These are phyloP conservation scores for Oasisia sp. DNA, from an alignment of 2,888 invertebrate genomes.

Conservation along the genomic window DNA sequence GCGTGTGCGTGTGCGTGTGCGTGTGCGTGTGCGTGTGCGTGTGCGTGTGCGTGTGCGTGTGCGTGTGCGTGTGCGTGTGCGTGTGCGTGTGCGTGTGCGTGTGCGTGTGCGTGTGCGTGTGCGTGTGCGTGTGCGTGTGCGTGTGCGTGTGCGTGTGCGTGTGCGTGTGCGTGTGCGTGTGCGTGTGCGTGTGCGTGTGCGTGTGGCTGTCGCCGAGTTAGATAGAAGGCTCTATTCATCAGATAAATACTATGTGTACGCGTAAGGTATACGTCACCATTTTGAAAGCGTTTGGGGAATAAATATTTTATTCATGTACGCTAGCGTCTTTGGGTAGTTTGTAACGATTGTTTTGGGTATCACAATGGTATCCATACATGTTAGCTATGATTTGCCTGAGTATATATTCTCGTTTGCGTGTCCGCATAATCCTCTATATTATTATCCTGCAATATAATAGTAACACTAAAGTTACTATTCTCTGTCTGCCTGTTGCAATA, in stretches of 20 bases:
- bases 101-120: constrained; percentile 22
- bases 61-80: constrained; percentile 21
- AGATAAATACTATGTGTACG: too few relatives aligned
- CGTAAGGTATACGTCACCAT: not conserved
- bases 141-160: constrained; percentile 23
- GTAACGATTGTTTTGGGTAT: not conserved
- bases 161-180: constrained; percentile 22
- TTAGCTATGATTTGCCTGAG: not conserved
- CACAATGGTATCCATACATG: not conserved
- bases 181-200: constrained; percentile 18
- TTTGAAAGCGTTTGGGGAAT: not conserved
- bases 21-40: constrained; percentile 21
- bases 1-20: constrained; percentile 23
- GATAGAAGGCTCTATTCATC: too few relatives aligned
- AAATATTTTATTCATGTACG: not conserved
- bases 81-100: constrained; percentile 21
- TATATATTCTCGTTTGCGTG: too few relatives aligned
- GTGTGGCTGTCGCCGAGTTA: not conserved
- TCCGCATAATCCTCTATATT: too few relatives aligned
- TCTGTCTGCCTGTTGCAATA: too few relatives aligned
- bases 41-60: constrained; percentile 24
- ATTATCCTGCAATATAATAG: too few relatives aligned
- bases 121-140: constrained; percentile 21
- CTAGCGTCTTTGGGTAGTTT: not conserved
- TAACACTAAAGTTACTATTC: too few relatives aligned